Conservation (phyloP, 2,113 vertebrate species). For the Barnardius zonarius region DNA sequence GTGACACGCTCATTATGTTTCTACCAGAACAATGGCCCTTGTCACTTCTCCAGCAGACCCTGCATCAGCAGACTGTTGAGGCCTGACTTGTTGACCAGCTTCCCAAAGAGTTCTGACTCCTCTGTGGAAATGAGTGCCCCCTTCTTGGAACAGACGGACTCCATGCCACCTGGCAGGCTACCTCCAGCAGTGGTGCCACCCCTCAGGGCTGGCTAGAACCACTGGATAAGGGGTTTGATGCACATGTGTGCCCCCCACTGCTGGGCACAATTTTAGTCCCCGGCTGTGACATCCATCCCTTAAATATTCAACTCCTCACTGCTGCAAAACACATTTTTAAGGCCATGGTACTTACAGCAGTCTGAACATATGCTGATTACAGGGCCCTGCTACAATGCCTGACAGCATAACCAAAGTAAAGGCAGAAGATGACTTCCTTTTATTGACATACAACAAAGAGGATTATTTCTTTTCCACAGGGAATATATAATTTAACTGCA, state of each 20-base stretch:
- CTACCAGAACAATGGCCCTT: neutral
- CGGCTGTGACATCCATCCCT: neutral
- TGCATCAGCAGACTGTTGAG: neutral
- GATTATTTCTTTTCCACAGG: neutral
- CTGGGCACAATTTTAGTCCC: neutral
- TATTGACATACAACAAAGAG: neutral
- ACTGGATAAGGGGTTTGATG: neutral
- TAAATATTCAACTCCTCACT: neutral
- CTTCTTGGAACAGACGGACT: neutral
- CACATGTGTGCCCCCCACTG: accelerated
- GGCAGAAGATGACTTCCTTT: neutral
- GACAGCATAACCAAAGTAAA: neutral
- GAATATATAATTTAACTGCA: neutral
- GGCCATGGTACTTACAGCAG: neutral
- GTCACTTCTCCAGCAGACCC: neutral
- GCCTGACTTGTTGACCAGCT: neutral
- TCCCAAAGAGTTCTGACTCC: neutral
- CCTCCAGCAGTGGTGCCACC: neutral
- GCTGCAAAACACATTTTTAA: neutral
- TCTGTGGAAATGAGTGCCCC: neutral
- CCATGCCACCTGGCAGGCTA: neutral
- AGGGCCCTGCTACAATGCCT: neutral
- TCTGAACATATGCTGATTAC: neutral
- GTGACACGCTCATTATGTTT: neutral
- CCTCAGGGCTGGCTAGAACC: neutral